phyloP scores from a whole-genome alignment of 2,113 vertebrate species.

The Aythya baeri region DNA sequence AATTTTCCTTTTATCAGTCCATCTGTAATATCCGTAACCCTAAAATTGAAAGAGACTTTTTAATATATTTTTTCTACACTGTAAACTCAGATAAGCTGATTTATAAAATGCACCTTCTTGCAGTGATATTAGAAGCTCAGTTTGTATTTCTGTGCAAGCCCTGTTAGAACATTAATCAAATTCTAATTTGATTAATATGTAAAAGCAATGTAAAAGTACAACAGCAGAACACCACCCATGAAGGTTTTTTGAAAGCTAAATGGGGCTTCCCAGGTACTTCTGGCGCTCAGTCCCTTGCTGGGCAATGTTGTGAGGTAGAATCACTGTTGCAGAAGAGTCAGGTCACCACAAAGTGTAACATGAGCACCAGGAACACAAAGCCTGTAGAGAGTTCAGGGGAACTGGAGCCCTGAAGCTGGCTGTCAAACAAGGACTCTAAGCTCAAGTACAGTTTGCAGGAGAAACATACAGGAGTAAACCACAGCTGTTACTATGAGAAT shows the following conservation, averaged over 20 bases:
- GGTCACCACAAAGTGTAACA: background rate
- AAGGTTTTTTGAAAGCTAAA: background rate
- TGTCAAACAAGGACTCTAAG: background rate
- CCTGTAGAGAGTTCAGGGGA: background rate
- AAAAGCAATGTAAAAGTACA: background rate
- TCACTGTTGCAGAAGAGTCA: background rate
- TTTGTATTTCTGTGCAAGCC: background rate
- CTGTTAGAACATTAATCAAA: background rate
- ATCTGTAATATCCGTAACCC: constrained; percentile 81
- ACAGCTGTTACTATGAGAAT: background rate
- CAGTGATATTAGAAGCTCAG: background rate
- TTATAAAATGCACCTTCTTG: background rate
- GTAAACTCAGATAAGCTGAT: background rate
- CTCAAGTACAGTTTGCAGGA: background rate
- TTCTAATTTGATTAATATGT: background rate
- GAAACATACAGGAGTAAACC: background rate
- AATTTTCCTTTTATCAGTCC: constrained; percentile 83
- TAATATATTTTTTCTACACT: background rate
- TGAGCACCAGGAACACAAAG: background rate
- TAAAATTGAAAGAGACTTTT: constrained; percentile 58
- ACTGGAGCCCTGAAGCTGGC: accelerated
- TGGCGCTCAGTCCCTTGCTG: accelerated
- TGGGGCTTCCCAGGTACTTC: background rate
- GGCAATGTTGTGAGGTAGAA: background rate
- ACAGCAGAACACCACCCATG: background rate